phyloP scores from a whole-genome alignment of 2,113 vertebrate species.

The Malurus elegans region DNA sequence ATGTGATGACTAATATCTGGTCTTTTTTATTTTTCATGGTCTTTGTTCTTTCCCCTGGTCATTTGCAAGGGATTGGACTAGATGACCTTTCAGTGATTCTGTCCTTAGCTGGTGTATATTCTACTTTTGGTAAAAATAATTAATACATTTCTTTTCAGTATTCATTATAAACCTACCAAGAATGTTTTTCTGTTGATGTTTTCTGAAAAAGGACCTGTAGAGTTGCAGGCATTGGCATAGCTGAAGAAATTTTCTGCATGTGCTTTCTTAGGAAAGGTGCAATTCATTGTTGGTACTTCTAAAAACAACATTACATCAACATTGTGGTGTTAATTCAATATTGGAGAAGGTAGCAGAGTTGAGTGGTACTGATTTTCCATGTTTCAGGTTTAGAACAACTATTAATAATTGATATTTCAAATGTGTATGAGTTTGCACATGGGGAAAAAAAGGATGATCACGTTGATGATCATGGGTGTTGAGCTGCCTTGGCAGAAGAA shows the following conservation, averaged over 20 bases:
- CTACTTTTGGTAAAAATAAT: background rate
- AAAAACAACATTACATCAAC: background rate
- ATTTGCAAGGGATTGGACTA: background rate
- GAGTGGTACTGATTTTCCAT: background rate
- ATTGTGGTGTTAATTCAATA: background rate
- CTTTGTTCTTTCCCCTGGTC: background rate
- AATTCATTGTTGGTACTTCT: background rate
- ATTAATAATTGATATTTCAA: background rate
- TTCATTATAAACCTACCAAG: background rate
- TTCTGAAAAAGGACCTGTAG: background rate
- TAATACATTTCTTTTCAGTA: background rate
- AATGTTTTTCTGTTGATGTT: background rate
- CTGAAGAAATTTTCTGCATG: background rate
- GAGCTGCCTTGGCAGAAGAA: background rate
- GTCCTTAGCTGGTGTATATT: background rate
- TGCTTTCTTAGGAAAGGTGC: background rate
- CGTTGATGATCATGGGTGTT: background rate
- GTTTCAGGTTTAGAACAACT: background rate
- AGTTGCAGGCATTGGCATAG: background rate
- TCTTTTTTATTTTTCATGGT: background rate
- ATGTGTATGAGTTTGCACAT: background rate
- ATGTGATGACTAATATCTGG: background rate
- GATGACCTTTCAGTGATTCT: background rate
- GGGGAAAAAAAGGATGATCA: background rate
- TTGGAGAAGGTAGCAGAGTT: background rate